These are phyloP conservation scores for Acronicta aceris DNA, from an alignment of 2,888 invertebrate genomes.

Conservation along the genomic window DNA sequence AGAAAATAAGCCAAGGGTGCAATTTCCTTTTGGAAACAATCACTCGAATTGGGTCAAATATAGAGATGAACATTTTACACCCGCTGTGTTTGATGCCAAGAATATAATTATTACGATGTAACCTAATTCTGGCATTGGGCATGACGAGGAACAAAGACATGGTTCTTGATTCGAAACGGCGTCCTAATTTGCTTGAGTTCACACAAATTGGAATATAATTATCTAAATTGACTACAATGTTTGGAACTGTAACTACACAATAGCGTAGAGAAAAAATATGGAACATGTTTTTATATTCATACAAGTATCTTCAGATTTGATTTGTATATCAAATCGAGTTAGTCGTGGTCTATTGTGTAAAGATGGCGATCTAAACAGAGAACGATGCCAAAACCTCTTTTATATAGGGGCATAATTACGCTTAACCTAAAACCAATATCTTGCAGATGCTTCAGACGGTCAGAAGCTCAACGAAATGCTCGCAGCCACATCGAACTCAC, in stretches of 20 bases:
- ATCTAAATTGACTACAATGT: slow-evolving; percentile 1
- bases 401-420: slow-evolving; percentile 36
- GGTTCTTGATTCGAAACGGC: slow-evolving; percentile 31
- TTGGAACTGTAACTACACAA: too few species aligned
- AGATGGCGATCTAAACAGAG: slow-evolving; percentile 8
- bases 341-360: slow-evolving; percentile 2
- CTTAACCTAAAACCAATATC: slow-evolving; percentile 52
- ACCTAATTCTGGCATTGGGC: slow-evolving; percentile 47
- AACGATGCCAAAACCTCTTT: slow-evolving; percentile 29
- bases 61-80: slow-evolving; percentile 46
- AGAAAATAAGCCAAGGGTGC: slow-evolving; percentile 55
- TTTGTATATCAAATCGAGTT: slow-evolving; percentile 9
- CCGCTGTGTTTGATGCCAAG: slow-evolving; percentile 42
- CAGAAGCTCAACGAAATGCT: slow-evolving; percentile 47
- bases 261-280: slow-evolving; percentile 8
- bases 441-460: slow-evolving; percentile 49
- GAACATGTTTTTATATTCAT: background rate
- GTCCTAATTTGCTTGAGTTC: slow-evolving; percentile 29
- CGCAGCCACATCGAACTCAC: slow-evolving; percentile 34
- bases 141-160: slow-evolving; percentile 31
- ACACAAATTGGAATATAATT: slow-evolving; percentile 28
- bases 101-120: slow-evolving; percentile 47
- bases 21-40: slow-evolving; percentile 62
- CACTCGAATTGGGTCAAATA: slow-evolving; percentile 57
- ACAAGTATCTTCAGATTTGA: background rate